Conservation (phyloP, 1,140 invertebrate species). For the Pachypeltis micranthus region DNA sequence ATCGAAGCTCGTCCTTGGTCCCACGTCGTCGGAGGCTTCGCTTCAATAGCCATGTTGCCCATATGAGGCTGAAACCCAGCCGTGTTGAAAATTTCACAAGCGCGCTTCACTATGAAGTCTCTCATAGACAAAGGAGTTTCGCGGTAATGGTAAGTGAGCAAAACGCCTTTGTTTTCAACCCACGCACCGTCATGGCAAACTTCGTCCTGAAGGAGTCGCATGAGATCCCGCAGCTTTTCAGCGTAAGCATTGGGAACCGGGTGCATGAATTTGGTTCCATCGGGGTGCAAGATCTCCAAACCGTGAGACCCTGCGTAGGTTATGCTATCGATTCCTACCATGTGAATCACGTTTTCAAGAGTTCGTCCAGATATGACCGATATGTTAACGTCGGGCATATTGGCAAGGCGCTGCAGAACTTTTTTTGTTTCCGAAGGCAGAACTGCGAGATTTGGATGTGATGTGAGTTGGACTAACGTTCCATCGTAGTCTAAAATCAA, state of each 20-base stretch:
- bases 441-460: constrained; percentile 76
- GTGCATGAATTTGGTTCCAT: constrained; percentile 82
- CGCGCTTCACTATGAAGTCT: constrained; percentile 50
- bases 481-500: constrained; percentile 81
- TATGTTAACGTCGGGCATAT: constrained; percentile 77
- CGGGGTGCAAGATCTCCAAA: constrained; percentile 79
- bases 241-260: constrained; percentile 78
- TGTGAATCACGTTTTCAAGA: constrained; percentile 76
- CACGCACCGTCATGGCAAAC: constrained; percentile 76
- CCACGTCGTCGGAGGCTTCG: constrained; percentile 78
- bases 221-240: constrained; percentile 65
- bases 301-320: constrained; percentile 86
- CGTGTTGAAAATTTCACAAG: constrained; percentile 55
- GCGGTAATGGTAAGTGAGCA: constrained; percentile 78
- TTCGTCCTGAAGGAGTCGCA: constrained; percentile 71
- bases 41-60: constrained; percentile 77
- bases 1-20: constrained; percentile 82
- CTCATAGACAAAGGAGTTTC: constrained; percentile 59
- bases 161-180: constrained; percentile 82
- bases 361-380: constrained; percentile 77
- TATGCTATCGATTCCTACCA: constrained; percentile 50
- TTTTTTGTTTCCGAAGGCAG: constrained; percentile 74
- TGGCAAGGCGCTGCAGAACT: constrained; percentile 66
- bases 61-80: constrained; percentile 63
- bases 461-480: constrained; percentile 74